Conservation (phyloP, 2,888 invertebrate genomes). For the Masnerella sp. region DNA sequence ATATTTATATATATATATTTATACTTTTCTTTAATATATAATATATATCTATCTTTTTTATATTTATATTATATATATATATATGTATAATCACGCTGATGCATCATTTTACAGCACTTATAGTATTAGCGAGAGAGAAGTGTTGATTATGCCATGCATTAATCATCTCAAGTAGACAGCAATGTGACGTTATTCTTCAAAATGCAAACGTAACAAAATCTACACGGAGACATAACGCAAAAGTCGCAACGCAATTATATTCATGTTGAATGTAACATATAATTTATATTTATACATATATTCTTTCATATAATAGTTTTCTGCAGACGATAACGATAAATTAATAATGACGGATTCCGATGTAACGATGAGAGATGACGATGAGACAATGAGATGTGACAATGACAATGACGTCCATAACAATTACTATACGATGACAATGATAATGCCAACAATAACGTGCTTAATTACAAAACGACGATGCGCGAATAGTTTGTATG, state of each 20-base stretch:
- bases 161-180: slow-evolving; percentile 60
- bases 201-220: slow-evolving; percentile 62
- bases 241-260: slow-evolving; percentile 58
- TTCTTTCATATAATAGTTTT: slow-evolving; percentile 46
- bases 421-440: slow-evolving; percentile 63
- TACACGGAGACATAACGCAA: slow-evolving; percentile 46
- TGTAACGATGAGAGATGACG: slow-evolving; percentile 59
- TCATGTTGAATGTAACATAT: slow-evolving; percentile 55
- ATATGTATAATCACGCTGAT: slow-evolving; percentile 74
- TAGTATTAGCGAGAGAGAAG: slow-evolving; percentile 65
- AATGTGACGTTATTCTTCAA: slow-evolving; percentile 55
- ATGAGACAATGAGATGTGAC: slow-evolving; percentile 61
- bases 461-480: slow-evolving; percentile 64
- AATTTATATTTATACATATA: slow-evolving; percentile 58
- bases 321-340: slow-evolving; percentile 56
- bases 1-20: slow-evolving; percentile 45
- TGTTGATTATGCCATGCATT: slow-evolving; percentile 62
- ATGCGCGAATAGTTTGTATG: slow-evolving; percentile 61
- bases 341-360: slow-evolving; percentile 57
- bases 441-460: slow-evolving; percentile 64
- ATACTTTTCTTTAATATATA: slow-evolving; percentile 70
- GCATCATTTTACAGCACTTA: slow-evolving; percentile 73
- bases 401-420: slow-evolving; percentile 62
- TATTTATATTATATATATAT: slow-evolving; percentile 68
- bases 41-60: slow-evolving; percentile 67